Evolutionary conservation across 2,797 vertebrate genomes (phyloP).

Genomic region (Chaetophractus vellerosus): DNA sequence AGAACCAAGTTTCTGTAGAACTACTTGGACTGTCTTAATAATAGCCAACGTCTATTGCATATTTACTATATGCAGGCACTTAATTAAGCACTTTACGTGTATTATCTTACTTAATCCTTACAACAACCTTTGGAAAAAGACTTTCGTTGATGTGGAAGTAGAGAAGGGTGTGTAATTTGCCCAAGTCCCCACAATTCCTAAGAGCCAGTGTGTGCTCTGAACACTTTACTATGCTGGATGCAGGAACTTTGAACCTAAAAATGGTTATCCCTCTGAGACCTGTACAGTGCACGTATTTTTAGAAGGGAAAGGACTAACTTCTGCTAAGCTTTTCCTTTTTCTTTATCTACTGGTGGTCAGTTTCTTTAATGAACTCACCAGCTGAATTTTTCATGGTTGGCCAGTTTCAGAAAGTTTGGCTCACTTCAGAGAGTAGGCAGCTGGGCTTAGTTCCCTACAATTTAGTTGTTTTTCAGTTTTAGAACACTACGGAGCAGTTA

Average conservation of each 20-base stretch:
- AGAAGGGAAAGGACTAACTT: background rate
- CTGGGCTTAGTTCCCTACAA: background rate
- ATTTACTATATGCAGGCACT: background rate
- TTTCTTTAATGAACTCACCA: background rate
- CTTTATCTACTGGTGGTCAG: background rate
- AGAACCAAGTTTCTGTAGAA: background rate
- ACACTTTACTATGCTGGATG: background rate
- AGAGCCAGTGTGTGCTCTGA: background rate
- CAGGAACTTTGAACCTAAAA: background rate
- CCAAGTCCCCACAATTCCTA: background rate
- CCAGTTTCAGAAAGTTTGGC: background rate
- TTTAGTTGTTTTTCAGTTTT: conserved; percentile 3
- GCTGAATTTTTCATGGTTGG: background rate
- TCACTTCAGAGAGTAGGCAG: background rate
- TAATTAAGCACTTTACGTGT: background rate
- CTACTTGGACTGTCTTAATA: background rate
- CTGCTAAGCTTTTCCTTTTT: conserved; percentile 2
- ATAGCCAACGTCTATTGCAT: background rate
- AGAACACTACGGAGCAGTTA: background rate
- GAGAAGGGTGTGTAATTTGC: background rate
- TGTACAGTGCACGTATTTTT: background rate
- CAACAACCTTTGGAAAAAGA: background rate
- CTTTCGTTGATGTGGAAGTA: background rate
- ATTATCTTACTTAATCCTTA: background rate
- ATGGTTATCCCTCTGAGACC: background rate